phyloP scores from a whole-genome alignment of 1,140 invertebrate genomes.

The Bicyclus anynana region DNA sequence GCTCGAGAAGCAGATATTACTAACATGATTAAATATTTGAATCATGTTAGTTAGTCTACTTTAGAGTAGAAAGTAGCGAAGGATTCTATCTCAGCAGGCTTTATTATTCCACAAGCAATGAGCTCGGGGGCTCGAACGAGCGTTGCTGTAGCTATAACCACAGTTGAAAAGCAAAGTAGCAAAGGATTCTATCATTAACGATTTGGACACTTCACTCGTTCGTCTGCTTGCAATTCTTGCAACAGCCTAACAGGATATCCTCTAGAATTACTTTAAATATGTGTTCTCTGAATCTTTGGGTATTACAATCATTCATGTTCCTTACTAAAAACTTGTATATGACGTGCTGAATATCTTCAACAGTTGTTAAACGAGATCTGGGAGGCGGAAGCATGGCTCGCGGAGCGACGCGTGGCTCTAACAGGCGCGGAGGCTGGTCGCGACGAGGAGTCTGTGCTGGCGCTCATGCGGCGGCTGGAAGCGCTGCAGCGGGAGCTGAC shows the following conservation, averaged over 20 bases:
- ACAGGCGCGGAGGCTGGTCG: slow-evolving; percentile 88
- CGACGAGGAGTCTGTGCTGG: slow-evolving; percentile 91
- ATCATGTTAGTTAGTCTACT: no score
- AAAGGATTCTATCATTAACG: no score
- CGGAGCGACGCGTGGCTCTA: slow-evolving; percentile 87
- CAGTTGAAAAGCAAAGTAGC: neutral
- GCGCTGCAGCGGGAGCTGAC: slow-evolving; percentile 87
- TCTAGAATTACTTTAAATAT: no score
- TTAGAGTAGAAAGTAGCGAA: no score
- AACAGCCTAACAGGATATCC: no score
- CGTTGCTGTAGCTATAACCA: slow-evolving; percentile 86
- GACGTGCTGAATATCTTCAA: neutral
- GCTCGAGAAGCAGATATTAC: no score
- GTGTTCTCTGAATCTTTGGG: no score
- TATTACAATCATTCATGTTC: no score
- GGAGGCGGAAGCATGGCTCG: slow-evolving; percentile 92
- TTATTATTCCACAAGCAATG: slow-evolving; percentile 83
- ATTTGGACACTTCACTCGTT: no score
- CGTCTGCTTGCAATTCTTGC: no score
- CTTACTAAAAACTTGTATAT: neutral
- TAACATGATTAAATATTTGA: no score
- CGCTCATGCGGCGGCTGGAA: slow-evolving; percentile 88
- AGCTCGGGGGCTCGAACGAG: slow-evolving; percentile 85
- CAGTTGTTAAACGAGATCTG: slow-evolving; percentile 91
- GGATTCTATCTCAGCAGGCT: no score